Evolutionary conservation across 2,113 vertebrate genomes (phyloP).

Genomic region (Notothenia rossii): DNA sequence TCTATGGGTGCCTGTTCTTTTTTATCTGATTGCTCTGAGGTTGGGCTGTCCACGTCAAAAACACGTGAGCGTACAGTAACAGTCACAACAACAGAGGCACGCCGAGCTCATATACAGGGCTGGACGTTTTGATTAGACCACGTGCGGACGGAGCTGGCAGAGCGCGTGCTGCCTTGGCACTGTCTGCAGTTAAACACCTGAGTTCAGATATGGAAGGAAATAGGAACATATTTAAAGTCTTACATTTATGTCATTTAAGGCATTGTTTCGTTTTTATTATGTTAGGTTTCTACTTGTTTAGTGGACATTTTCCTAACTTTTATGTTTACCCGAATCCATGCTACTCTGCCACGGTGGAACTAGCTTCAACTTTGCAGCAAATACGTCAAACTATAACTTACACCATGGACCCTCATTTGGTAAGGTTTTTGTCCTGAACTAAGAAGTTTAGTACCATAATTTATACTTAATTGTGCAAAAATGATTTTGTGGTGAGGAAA

Average conservation of each 20-base stretch:
- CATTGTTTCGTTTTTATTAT: not conserved
- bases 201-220: not conserved
- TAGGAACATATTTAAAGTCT: no score
- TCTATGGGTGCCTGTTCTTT: slow-evolving; percentile 50
- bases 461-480: not conserved
- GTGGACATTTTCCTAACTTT: not conserved
- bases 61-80: slow-evolving; percentile 54
- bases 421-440: not conserved
- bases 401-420: slow-evolving; percentile 1
- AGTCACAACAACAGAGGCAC: slow-evolving; percentile 28
- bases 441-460: not conserved
- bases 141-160: not conserved
- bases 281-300: not conserved
- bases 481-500: not conserved
- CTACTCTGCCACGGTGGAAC: not conserved
- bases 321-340: not conserved
- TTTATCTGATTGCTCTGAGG: slow-evolving; percentile 58
- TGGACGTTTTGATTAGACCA: slow-evolving; percentile 1
- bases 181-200: no score
- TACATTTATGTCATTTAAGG: not conserved
- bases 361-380: not conserved
- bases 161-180: not conserved
- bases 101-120: not conserved
- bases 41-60: not conserved
- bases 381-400: not conserved